Evolutionary conservation across 2,113 vertebrate genomes (phyloP).

Genomic region (Coptodon bakossiorum): DNA sequence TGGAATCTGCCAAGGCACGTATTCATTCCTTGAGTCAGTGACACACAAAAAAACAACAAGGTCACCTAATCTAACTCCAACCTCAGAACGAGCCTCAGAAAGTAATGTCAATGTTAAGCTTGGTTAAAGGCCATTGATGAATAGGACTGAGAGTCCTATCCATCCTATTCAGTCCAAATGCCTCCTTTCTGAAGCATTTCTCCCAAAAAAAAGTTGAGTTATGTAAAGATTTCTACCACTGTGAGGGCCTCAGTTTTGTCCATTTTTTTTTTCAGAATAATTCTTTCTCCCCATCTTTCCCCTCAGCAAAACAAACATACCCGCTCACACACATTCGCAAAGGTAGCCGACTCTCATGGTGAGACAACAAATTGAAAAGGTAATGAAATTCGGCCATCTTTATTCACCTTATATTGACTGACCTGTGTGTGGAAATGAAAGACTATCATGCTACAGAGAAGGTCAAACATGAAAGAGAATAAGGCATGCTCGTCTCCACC

Average conservation of each 20-base stretch:
- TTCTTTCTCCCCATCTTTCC: not conserved
- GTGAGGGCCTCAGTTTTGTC: not conserved
- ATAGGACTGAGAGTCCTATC: not conserved
- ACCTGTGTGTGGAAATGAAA: not conserved
- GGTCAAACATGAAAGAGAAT: conserved; percentile 37
- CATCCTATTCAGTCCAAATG: not conserved
- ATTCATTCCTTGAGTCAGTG: not conserved
- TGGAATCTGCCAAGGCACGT: not conserved
- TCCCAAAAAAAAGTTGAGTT: not conserved
- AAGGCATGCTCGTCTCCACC: not conserved
- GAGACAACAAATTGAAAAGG: not conserved
- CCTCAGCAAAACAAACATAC: not conserved
- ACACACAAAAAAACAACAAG: not conserved
- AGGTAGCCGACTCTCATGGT: not conserved
- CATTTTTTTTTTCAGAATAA: not conserved
- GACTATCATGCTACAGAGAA: not conserved
- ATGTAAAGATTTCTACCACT: not conserved
- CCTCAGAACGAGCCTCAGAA: not conserved
- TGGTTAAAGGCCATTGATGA: not conserved
- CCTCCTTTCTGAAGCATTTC: not conserved
- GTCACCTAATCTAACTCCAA: not conserved
- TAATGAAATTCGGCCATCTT: not conserved
- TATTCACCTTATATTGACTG: not conserved
- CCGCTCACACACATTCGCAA: not conserved
- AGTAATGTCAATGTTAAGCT: not conserved